phyloP scores from a whole-genome alignment of 2,797 vertebrate species.

The Sebastes vulpes region DNA sequence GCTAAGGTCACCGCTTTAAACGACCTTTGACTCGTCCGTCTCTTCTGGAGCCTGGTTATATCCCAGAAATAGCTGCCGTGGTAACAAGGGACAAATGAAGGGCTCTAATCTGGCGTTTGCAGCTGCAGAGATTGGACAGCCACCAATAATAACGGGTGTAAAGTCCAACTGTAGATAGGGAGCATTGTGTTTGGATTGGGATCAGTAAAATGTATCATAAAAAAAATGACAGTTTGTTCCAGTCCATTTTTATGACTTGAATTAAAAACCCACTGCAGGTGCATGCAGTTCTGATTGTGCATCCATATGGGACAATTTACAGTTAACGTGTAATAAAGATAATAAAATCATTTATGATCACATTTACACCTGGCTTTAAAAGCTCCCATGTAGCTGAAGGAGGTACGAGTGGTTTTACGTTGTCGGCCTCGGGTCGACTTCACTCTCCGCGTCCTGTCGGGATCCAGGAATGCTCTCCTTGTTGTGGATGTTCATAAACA shows the following conservation, averaged over 20 bases:
- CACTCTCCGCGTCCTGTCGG: neutral
- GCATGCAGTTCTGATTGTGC: neutral
- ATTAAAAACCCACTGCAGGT: slow-evolving; percentile 10
- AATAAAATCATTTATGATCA: slow-evolving; percentile 14
- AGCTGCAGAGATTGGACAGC: neutral
- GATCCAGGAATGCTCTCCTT: neutral
- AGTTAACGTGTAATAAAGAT: neutral
- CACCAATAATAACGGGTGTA: neutral
- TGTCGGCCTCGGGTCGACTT: neutral
- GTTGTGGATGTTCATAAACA: neutral
- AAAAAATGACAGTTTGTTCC: neutral
- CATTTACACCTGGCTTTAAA: slow-evolving; percentile 6
- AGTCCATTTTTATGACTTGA: neutral
- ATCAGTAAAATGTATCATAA: slow-evolving; percentile 18
- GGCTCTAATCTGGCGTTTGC: neutral
- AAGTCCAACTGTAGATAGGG: neutral
- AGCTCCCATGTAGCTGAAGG: neutral
- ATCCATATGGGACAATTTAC: neutral
- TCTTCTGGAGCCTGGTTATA: neutral
- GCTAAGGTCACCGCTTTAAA: slow-evolving; percentile 31
- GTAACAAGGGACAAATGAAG: slow-evolving; percentile 1
- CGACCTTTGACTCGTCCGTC: slow-evolving; percentile 40
- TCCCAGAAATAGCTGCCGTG: slow-evolving; percentile 4
- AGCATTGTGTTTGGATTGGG: neutral
- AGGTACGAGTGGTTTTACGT: neutral